Base-by-base conservation (phyloP, 2,888 invertebrate species). In the Andrena haemorrhoa region DNA sequence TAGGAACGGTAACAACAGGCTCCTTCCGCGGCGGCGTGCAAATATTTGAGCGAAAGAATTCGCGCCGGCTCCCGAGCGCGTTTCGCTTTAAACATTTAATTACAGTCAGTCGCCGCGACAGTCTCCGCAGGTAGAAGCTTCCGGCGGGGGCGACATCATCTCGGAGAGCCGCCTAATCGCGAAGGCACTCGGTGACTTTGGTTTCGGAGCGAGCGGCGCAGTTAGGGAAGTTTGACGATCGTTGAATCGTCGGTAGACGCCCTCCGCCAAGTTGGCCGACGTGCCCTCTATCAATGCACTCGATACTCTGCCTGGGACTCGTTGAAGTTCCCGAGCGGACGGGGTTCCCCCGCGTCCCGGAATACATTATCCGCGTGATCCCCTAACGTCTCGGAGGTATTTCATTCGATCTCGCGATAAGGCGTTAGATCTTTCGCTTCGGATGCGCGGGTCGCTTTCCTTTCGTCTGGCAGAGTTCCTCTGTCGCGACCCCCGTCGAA, bases 21-120 rank as follows among this genome's bases (percentile, higher is more conserved):
- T 53, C 65, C 75, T 75, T 71, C 49, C 78, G 73, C 26, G 77
- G 33, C 56, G 51, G 61, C 66, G 66, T 64, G 79, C 83, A 89
- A 89, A 89, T 88, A 88, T 89, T 89, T 89, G 85, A 83, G 72
- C 31, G 72, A 74, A 29, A 35, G 49, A 76, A 76, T 76, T 79
- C 77, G 64, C 56, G 6, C 56, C 58, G 51, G 1, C 56, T 53
- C 8, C 20, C 3, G 20, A 23, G 20, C 26, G 56, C 35, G 73
- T 16, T 65, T 65, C 78, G 73, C 81, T 89, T 88, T 85, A 65
- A 86, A 86, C 84, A 72, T 87, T 87, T 89, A 89, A 89, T 89
- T 89, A 86, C 84, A 77, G 56, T 61, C 66, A 66, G 72, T 66
- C 78, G 51, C 23, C 51, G 73, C 65, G 74, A 76, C 75, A 75